Conservation (phyloP, 2,113 vertebrate species). For the Pedetes capensis region DNA sequence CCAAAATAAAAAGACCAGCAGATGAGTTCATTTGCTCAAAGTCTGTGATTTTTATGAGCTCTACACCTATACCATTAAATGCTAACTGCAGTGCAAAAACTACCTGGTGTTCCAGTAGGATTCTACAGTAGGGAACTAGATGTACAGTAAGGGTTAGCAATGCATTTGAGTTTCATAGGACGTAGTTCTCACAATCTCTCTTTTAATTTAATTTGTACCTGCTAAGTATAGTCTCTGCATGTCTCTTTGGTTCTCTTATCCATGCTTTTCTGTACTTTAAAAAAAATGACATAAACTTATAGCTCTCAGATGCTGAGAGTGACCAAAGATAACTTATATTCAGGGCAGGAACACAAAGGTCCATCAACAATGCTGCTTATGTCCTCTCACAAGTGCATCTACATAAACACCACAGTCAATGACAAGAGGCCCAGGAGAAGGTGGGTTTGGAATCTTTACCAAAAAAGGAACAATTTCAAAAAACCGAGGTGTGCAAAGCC, state of each 20-base stretch:
- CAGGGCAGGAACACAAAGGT: neutral
- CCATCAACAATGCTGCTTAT: neutral
- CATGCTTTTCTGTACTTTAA: neutral
- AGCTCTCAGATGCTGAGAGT: slow-evolving; percentile 32
- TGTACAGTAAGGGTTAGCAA: neutral
- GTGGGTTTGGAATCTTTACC: neutral
- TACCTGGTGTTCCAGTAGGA: neutral
- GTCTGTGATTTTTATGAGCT: slow-evolving; percentile 28
- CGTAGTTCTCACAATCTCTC: neutral
- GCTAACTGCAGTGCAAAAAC: neutral
- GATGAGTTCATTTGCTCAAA: slow-evolving; percentile 5
- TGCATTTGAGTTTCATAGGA: neutral
- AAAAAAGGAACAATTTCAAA: slow-evolving; percentile 10
- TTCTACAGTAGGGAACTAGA: neutral
- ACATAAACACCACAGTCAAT: neutral
- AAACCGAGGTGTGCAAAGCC: neutral
- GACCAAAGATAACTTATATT: neutral
- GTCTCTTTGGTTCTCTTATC: neutral
- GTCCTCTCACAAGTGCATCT: neutral
- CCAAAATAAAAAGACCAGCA: neutral
- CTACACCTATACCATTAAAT: neutral
- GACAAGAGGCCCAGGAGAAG: neutral
- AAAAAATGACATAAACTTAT: slow-evolving; percentile 38
- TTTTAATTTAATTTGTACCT: neutral
- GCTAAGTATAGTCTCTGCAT: neutral